Base-by-base conservation (phyloP, 2,113 vertebrate genomes). In the Limanda limanda region DNA sequence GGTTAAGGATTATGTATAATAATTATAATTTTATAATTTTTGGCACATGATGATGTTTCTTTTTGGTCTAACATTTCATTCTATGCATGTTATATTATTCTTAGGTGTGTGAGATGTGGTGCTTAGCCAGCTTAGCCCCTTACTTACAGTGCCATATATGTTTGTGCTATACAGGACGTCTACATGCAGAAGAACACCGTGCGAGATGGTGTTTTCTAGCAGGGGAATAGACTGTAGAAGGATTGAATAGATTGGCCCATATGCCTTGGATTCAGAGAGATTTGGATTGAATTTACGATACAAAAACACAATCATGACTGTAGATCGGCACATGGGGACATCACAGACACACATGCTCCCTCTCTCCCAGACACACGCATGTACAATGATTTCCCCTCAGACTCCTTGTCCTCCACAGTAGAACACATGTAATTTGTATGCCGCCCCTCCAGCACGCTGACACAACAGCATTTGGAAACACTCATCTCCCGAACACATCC, bases 381-480 rank as follows among this genome's bases (percentile, higher is more conserved):
- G 59, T 40, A n/a, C 2, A 21, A 42, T 90, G 85, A 92, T 91
- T 92, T 89, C 90, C 88, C 89, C 8, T 31, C 60, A 82, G 91
- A 85, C 82, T 78, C 17, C 77, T 66, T 87, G 87, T 89, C 88
- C 83, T 82, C 86, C 61, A 20, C 82, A 70, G 83, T 73, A 37
- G 65, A 90, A 85, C 85, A 87, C 83, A 56, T 87, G 85, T 86
- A 83, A 76, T 89, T 79, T 83, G 85, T 73, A 79, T 80, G 85
- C 85, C 76, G 68, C 76, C 78, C 79, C 67, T 84, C 71, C 72
- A 80, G 78, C 85, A 9, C 51, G 11, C 70, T 63, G 90, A 91
- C 83, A 90, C 73, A 76, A 72, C 17, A 74, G 55, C 87, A 85
- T 89, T 91, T 89, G 80, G 83, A 91, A 89, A 86, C 83, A 74